Conservation (phyloP, 2,888 invertebrate genomes). For the Ctenicera cuprea region DNA sequence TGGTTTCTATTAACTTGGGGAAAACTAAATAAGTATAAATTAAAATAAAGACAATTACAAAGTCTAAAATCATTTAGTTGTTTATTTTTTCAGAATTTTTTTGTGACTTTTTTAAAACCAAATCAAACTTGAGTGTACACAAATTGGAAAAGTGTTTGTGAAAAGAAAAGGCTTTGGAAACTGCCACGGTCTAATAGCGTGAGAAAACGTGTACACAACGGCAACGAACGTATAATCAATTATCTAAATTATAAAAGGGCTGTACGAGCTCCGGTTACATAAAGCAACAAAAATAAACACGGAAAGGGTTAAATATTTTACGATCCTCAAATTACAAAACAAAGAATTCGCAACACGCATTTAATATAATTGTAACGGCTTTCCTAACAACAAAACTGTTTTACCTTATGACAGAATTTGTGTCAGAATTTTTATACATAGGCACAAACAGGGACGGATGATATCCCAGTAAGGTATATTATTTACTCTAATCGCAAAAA, state of each 20-base stretch:
- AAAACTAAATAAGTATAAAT: too few species aligned
- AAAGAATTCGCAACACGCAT: constrained; percentile 24
- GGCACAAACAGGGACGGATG: too few species aligned
- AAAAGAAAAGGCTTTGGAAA: background rate
- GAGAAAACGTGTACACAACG: constrained; percentile 25
- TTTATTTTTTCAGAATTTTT: too few species aligned
- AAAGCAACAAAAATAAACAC: constrained; percentile 30
- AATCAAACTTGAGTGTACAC: background rate
- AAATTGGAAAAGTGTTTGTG: background rate
- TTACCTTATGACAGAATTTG: background rate
- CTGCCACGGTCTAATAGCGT: constrained; percentile 10
- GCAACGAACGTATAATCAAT: constrained; percentile 36
- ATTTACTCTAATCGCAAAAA: too few species aligned
- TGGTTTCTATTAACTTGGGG: too few species aligned
- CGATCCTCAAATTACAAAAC: constrained; percentile 38
- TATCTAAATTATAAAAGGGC: constrained; percentile 44
- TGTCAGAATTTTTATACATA: background rate
- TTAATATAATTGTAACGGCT: constrained; percentile 31
- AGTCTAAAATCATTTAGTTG: too few species aligned
- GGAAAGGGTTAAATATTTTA: constrained; percentile 39
- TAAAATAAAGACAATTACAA: too few species aligned
- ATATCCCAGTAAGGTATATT: too few species aligned
- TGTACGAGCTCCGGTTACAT: constrained; percentile 34
- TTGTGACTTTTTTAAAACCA: background rate
- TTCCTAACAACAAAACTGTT: constrained; percentile 5